A percentile compares a stretch with the other conserved stretches of the same genome.
These are phyloP conservation scores for Spongilla lacustris DNA, from an alignment of 37 sponge, comb jelly and placozoan genomes.

Conservation along the genomic window DNA sequence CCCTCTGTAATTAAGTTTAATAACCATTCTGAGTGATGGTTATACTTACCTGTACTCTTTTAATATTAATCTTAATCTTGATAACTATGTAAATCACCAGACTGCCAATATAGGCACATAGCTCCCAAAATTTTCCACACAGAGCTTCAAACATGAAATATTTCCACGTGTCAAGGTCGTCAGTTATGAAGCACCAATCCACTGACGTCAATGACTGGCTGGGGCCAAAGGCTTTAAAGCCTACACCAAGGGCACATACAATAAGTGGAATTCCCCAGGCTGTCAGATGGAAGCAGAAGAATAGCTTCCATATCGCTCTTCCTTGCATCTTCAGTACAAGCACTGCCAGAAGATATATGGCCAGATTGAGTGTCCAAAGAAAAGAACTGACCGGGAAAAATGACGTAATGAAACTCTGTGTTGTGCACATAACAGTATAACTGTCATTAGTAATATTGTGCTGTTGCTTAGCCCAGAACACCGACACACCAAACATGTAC, in stretches of 20 bases:
- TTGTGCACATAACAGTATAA: slow-evolving; percentile 21
- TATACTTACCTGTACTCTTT: no score
- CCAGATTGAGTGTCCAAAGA: slow-evolving; percentile 61
- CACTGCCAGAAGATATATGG: slow-evolving; percentile 52
- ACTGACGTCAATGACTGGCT: slow-evolving; percentile 14
- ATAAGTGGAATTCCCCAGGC: slow-evolving; percentile 60
- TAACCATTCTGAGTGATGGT: no score
- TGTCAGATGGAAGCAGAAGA: slow-evolving; percentile 43
- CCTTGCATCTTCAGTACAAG: slow-evolving; percentile 23
- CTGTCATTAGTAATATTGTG: no score
- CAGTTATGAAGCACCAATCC: slow-evolving; percentile 55
- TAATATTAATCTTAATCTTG: slow-evolving; percentile 10
- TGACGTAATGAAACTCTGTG: slow-evolving; percentile 58
- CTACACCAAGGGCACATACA: slow-evolving; percentile 20
- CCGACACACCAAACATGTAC: slow-evolving; percentile 41
- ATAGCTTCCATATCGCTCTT: slow-evolving; percentile 19
- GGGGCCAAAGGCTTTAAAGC: slow-evolving; percentile 9
- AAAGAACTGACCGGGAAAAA: slow-evolving; percentile 60
- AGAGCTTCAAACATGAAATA: no score
- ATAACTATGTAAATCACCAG: slow-evolving; percentile 31
- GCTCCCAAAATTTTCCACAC: slow-evolving; percentile 67
- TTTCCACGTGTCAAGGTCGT: neutral
- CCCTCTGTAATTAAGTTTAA: no score
- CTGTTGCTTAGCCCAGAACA: neutral
- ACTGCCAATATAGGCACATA: slow-evolving; percentile 37